Evolutionary conservation across 1,140 invertebrate genomes (phyloP).

Genomic region (Bombus vancouverensis): DNA sequence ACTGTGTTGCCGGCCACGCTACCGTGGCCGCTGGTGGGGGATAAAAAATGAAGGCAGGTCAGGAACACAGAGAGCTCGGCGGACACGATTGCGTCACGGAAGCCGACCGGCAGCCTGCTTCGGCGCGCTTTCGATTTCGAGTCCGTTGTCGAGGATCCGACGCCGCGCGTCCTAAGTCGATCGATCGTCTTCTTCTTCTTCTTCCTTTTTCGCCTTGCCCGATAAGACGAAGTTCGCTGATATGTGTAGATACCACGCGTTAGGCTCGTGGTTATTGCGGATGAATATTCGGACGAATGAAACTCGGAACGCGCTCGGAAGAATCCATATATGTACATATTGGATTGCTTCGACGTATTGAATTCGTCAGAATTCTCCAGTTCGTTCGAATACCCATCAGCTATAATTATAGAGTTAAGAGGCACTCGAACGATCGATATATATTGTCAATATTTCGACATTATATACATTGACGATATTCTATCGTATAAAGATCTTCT

Average conservation of each 20-base stretch:
- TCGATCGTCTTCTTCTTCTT: not conserved
- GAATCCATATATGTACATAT: no score
- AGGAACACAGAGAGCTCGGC: slow-evolving; percentile 53
- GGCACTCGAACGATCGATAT: no score
- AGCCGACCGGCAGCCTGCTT: slow-evolving; percentile 39
- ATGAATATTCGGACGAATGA: no score
- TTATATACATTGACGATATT: no score
- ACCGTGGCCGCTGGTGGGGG: slow-evolving; percentile 33
- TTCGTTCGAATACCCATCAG: no score
- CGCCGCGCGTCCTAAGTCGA: slow-evolving; percentile 13
- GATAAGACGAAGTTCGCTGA: not conserved
- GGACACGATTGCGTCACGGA: slow-evolving; percentile 60
- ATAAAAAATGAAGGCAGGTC: slow-evolving; percentile 69
- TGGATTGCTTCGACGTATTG: no score
- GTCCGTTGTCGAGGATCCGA: slow-evolving; percentile 25
- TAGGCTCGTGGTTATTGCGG: no score
- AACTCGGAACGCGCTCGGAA: no score
- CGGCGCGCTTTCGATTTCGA: slow-evolving; percentile 39
- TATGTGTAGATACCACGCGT: not conserved
- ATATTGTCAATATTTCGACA: no score
- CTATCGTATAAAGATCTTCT: no score
- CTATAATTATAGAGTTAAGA: no score
- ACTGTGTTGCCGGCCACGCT: slow-evolving; percentile 22
- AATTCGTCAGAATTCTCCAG: no score
- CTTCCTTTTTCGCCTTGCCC: not conserved